Evolutionary conservation across 2,797 vertebrate species (phyloP), one percentile per base, ranked within the genome.

Genomic region (Urophycis tenuis): DNA sequence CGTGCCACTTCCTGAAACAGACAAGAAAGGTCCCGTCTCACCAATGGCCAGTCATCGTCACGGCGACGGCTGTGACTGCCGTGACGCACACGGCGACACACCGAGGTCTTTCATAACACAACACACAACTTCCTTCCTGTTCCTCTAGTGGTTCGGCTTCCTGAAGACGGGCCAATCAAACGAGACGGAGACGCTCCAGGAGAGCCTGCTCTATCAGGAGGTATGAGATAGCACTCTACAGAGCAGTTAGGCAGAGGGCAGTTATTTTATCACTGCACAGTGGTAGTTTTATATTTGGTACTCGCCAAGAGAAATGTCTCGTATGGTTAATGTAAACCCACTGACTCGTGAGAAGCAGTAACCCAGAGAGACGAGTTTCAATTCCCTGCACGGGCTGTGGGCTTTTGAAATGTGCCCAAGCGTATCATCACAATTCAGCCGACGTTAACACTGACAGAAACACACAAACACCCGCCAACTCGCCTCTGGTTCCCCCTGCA

Each of bases 91-190:
- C 3, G 39, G 15, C 39, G 11, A 41, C 15, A 60, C 53, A 9
- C n/a, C 5, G 8, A 60, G 17, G 25, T 25, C 1, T 60, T 25
- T 1, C n/a, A 9, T 25, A 60, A 60, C 53, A 1, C 8, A n/a
- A 25, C 53, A 10, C 19, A 70, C 67, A 31, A 70, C 67, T 32
- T 32, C 10, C 12, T 60, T 81, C n/a, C 22, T 9, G 12, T 67
- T 83, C 5, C 74, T 29, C n/a, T 12, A 99, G 97, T 98, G 97
- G 97, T 99, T 99, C 86, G 97, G 97, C 75, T 99, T 97, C 89
- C 95, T 97, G 76, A 95, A 89, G 86, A 91, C 91, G 0, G 96
- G 97, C 70, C 97, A 99, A 88, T 93, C 92, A 79, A 93, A 94
- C 88, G 95, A 96, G 87, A 96, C 90, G 0, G 81, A 98, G 82